Base-by-base conservation (phyloP, 2,113 vertebrate species). In the Vulpes ferrilata region DNA sequence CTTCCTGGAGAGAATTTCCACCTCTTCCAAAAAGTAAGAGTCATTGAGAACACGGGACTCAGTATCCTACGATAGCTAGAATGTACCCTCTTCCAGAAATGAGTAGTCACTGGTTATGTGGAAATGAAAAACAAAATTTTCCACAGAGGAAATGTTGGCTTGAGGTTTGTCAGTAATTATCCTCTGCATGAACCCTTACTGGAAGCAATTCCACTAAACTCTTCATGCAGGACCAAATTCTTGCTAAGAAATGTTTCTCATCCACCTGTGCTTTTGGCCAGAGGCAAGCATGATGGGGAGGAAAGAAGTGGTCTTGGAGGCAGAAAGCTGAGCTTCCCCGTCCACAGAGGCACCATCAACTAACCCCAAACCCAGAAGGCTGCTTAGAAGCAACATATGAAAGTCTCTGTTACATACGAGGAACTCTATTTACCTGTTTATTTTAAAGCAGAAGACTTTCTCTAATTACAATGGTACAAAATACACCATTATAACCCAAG, bases 81-180 rank as follows among this genome's bases (percentile, higher is more conserved):
- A 48, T 30, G 11, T 30, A 64, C 87, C 73, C 81, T 82, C 62
- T 88, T 96, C 65, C 85, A 94, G 90, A 92, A 97, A 90, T 7
- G 27, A 89, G 53, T 2, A 71, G 35, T 69, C 81, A 57, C 30
- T 10, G 13, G 27, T 35, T 67, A 65, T 11, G 13, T 93, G 43
- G 89, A 95, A 96, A 89, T 32, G 10, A 81, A 97, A 90, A 90
- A 85, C 79, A 94, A 89, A 38, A 94, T 60, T 93, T 95, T 62
- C 80, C 59, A 79, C 35, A 87, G n/a, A 93, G 97, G 95, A 96
- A 97, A 94, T 19, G 27, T 10, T 95, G 91, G 96, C 12, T 86
- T 23, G 12, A 64, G 1, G 16, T 53, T 51, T 51, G 51, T 83
- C 32, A 76, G 78, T 11, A 82, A 79, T 78, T n/a, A 16, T 48